phyloP scores from a whole-genome alignment of 2,888 invertebrate genomes.

The Ormyrus pomaceus region DNA sequence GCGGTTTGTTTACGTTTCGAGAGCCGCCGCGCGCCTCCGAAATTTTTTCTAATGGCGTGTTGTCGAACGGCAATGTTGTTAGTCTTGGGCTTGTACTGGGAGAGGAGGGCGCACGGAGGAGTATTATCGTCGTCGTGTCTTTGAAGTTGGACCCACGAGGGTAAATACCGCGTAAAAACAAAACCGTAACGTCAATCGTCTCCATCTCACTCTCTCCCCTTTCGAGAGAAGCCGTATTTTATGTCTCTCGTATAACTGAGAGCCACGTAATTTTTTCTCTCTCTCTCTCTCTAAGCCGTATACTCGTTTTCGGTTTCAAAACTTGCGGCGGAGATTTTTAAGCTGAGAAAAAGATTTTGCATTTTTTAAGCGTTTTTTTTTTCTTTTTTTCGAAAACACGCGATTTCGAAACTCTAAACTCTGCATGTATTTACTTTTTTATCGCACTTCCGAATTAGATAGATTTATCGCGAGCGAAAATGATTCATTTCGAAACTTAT shows the following conservation, averaged over 20 bases:
- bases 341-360: too few relatives aligned
- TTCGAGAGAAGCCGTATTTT: neutral
- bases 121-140: conserved; percentile 5
- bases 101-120: neutral
- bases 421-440: too few relatives aligned
- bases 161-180: conserved; percentile 44
- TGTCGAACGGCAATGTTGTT: conserved; percentile 3
- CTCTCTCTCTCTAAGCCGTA: neutral
- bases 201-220: neutral
- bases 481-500: neutral
- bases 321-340: too few relatives aligned
- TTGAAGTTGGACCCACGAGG: conserved; percentile 31
- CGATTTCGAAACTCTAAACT: too few relatives aligned
- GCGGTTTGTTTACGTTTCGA: conserved; percentile 38
- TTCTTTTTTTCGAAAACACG: too few relatives aligned
- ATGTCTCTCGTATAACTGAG: neutral
- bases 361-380: too few relatives aligned
- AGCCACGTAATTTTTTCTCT: conserved; percentile 5
- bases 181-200: conserved; percentile 36
- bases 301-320: neutral
- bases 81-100: neutral
- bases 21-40: neutral
- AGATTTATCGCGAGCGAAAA: too few relatives aligned
- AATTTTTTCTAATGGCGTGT: conserved; percentile 41
- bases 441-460: too few relatives aligned